These are phyloP conservation scores for Gorsachius magnificus DNA, from an alignment of 2,797 vertebrate species.

Conservation along the genomic window DNA sequence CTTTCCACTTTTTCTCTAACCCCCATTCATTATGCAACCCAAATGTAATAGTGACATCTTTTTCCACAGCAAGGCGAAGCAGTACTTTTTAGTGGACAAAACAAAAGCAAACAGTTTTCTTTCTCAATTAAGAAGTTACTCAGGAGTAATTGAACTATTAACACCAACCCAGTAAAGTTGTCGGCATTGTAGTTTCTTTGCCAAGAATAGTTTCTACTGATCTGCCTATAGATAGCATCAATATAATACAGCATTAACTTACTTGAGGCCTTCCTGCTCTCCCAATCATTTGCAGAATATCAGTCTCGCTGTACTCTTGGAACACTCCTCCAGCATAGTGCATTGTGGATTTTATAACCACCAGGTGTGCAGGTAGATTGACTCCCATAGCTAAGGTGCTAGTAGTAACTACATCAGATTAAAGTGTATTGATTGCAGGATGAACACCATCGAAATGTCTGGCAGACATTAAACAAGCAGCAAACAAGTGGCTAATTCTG, in stretches of 20 bases:
- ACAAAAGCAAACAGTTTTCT: not conserved
- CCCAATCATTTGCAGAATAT: slow-evolving; percentile 98
- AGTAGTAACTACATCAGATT: slow-evolving; percentile 88
- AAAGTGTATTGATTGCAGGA: slow-evolving; percentile 45
- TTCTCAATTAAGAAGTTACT: not conserved
- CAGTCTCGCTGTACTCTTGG: slow-evolving; percentile 95
- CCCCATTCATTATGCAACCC: not conserved
- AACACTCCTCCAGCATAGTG: slow-evolving; percentile 92
- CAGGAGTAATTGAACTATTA: not conserved
- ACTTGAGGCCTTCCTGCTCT: slow-evolving; percentile 97
- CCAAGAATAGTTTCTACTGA: not conserved
- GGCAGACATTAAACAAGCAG: not conserved
- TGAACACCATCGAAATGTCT: not conserved
- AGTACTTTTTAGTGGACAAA: not conserved
- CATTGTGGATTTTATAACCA: slow-evolving; percentile 96
- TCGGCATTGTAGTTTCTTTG: not conserved
- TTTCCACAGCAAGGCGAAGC: not conserved
- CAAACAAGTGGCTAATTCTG: not conserved
- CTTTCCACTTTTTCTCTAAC: not conserved
- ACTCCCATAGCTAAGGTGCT: slow-evolving; percentile 97
- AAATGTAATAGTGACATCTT: not conserved
- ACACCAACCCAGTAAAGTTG: not conserved
- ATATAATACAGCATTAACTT: not conserved
- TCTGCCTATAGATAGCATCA: not conserved
- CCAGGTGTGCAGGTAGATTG: slow-evolving; percentile 96